A percentile compares a stretch with the other conserved stretches of the same genome.
phyloP scores from a whole-genome alignment of 2,113 vertebrate genomes.

The Vicugna pacos region DNA sequence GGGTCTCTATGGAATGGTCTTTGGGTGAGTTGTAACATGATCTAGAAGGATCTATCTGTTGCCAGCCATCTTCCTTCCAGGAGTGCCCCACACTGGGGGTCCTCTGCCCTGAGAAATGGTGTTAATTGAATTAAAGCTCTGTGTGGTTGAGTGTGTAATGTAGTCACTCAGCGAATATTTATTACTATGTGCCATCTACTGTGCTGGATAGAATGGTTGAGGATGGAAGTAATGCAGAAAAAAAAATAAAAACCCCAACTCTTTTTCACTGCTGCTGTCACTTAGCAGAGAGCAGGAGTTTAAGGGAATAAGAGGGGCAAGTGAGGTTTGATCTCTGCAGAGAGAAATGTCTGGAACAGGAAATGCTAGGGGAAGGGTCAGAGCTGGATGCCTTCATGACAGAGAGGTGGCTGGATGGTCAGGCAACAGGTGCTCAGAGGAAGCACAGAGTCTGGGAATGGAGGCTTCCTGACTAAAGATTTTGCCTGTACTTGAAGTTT shows the following conservation, averaged over 20 bases:
- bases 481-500: not conserved
- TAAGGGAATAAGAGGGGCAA: not conserved
- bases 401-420: not conserved
- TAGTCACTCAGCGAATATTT: not conserved
- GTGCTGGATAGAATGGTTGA: not conserved
- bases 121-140: not conserved
- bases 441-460: not conserved
- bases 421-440: not conserved
- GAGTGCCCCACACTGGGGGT: not conserved
- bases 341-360: slow-evolving; percentile 18
- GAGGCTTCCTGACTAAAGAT: not conserved
- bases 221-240: not conserved
- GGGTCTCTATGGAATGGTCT: not conserved
- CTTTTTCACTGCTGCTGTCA: not conserved
- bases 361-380: not conserved
- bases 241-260: not conserved
- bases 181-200: not conserved
- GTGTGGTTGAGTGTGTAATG: not conserved
- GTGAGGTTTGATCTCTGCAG: not conserved
- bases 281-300: not conserved
- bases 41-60: not conserved
- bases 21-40: not conserved
- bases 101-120: not conserved
- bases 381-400: not conserved
- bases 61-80: not conserved